Percentiles rank a stretch among this genome's conserved stretches.
Conservation (phyloP, 2,113 vertebrate genomes). For the Macaca fascicularis region DNA sequence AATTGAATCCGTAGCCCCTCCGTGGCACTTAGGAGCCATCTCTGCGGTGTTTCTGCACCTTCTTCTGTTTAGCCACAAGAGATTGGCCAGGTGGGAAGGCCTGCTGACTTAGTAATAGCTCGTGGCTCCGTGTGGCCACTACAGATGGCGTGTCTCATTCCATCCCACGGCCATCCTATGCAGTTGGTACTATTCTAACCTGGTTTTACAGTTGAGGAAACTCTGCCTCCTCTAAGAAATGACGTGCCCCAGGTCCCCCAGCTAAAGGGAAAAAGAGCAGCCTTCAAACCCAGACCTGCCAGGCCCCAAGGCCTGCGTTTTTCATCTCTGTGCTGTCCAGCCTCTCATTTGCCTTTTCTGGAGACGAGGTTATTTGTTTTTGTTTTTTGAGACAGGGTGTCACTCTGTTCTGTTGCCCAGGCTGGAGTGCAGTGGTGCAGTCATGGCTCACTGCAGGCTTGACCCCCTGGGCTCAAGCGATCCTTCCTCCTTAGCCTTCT, state of each 20-base stretch:
- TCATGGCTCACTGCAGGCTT: too few species aligned
- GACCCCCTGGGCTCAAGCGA: too few species aligned
- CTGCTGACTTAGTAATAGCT: rapidly evolving
- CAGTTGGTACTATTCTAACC: rapidly evolving
- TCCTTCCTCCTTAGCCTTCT: too few species aligned
- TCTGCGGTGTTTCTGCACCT: not conserved
- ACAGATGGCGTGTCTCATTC: rapidly evolving
- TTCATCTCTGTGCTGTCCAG: not conserved
- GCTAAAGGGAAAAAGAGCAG: not conserved
- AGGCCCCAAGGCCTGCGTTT: not conserved
- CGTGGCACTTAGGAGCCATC: not conserved
- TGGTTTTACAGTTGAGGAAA: not conserved
- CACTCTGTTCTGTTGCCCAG: too few species aligned
- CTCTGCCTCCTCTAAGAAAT: not conserved
- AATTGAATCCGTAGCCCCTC: rapidly evolving
- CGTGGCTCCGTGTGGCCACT: rapidly evolving
- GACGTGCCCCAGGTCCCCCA: rapidly evolving
- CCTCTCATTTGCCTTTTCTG: not conserved
- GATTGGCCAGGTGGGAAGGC: rapidly evolving
- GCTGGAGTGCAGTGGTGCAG: too few species aligned
- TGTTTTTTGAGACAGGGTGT: too few species aligned
- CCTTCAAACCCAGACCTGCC: not conserved
- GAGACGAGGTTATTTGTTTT: not conserved
- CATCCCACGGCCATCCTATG: rapidly evolving
- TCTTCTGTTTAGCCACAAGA: rapidly evolving